phyloP scores from a whole-genome alignment of 2,888 invertebrate genomes.

The Himalopsyche japonica region DNA sequence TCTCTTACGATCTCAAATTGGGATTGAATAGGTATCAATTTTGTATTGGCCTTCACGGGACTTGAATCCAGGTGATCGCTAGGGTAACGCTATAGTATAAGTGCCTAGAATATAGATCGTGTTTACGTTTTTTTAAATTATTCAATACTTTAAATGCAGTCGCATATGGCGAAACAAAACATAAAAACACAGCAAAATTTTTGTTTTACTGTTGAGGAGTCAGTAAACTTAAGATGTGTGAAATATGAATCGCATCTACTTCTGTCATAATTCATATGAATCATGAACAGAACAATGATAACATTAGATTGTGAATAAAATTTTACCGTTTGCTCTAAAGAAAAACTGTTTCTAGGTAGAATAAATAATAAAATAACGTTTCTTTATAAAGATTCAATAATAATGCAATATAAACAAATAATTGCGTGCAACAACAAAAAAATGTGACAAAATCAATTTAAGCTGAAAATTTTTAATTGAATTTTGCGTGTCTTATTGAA shows the following conservation, averaged over 20 bases:
- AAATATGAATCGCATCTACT: not conserved
- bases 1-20: too few relatives aligned
- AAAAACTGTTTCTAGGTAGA: not conserved
- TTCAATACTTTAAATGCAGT: too few relatives aligned
- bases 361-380: not conserved
- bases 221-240: too few relatives aligned
- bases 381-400: not conserved
- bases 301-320: not conserved
- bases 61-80: too few relatives aligned
- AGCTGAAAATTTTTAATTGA: not conserved
- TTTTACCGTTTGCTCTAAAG: not conserved
- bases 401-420: not conserved
- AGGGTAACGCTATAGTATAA: too few relatives aligned
- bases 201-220: too few relatives aligned
- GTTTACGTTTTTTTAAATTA: too few relatives aligned
- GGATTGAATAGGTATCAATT: too few relatives aligned
- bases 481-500: not conserved
- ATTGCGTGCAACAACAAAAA: not conserved
- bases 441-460: not conserved
- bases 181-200: too few relatives aligned
- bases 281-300: not conserved
- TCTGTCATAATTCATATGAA: not conserved
- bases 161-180: too few relatives aligned
- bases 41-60: too few relatives aligned
- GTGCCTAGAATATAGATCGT: too few relatives aligned